Evolutionary conservation across 2,113 vertebrate genomes (phyloP), one percentile per base, ranked within the genome.

Genomic region (Eudyptes chrysolophus): DNA sequence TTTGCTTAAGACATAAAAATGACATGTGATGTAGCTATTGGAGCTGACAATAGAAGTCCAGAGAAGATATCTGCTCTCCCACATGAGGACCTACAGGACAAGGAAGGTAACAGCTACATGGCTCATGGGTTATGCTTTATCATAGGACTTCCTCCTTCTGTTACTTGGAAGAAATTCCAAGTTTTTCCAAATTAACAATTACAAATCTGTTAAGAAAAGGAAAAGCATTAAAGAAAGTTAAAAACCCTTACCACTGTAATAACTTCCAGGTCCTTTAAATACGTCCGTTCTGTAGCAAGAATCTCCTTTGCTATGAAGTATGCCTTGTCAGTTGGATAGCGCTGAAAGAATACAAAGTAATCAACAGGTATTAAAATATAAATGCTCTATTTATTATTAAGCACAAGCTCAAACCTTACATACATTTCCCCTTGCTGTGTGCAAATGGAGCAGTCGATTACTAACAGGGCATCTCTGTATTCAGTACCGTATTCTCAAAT

Each of bases 231-330:
- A 77, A 90, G n/a, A 34, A 82, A 62, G 29, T 24, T 54, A n/a
- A 57, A 51, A 26, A 7, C 32, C 48, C 99, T 98, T 98, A 99
- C 99, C 99, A 99, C 99, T 11, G 99, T 99, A 83, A 99, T 99
- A 66, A 99, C 99, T 97, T 99, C 99, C 30, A 99, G 97, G 93
- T 99, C 99, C 94, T 99, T 99, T 48, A 99, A 94, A 89, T 99
- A 99, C 0, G 99, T 99, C 32, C 99, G 97, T 82, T 99, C 99
- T 25, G 99, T 99, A 86, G 99, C 99, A 13, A 99, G 98, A 94
- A 99, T 99, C 98, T 99, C 99, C 98, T 99, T 99, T 65, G 99
- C 99, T 97, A 99, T 99, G 97, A 99, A 99, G 95, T 99, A 99
- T 1, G 99, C 99, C 92, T 99, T 98, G 84, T 99, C 99, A 1